These are phyloP conservation scores for Stenodera caucasica DNA, from an alignment of 2,888 invertebrate species.

Conservation along the genomic window DNA sequence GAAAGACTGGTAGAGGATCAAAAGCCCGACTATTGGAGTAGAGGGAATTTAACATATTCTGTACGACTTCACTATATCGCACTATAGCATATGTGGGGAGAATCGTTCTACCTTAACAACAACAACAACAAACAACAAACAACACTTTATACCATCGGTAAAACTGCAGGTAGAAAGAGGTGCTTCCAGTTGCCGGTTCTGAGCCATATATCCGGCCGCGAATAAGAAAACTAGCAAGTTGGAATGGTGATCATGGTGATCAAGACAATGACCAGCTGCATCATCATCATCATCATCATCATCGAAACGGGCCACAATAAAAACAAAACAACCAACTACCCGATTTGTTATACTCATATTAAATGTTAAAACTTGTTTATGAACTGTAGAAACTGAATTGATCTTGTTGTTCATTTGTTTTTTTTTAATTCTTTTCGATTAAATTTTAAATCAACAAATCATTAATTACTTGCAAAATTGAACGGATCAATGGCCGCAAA, in stretches of 20 bases:
- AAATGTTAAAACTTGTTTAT: neutral
- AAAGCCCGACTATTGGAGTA: neutral
- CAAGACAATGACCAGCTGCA: neutral
- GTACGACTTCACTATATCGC: neutral
- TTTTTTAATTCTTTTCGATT: neutral
- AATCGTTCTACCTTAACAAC: neutral
- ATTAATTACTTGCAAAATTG: no score
- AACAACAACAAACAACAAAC: neutral
- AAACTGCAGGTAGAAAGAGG: neutral
- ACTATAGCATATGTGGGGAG: neutral
- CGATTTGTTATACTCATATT: neutral
- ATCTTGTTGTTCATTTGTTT: neutral
- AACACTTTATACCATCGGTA: neutral
- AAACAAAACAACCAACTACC: neutral
- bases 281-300: neutral
- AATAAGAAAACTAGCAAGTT: neutral
- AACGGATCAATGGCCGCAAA: no score
- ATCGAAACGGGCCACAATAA: neutral
- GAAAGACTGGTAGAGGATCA: neutral
- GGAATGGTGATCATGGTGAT: neutral
- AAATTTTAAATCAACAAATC: no score
- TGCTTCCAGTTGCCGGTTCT: neutral
- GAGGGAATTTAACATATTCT: neutral
- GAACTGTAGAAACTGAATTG: neutral
- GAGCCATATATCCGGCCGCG: neutral